A percentile compares a stretch with the other conserved stretches of the same genome.
These are phyloP conservation scores for Atopsyche davidsoni DNA, from an alignment of 1,140 invertebrate species.

Conservation along the genomic window DNA sequence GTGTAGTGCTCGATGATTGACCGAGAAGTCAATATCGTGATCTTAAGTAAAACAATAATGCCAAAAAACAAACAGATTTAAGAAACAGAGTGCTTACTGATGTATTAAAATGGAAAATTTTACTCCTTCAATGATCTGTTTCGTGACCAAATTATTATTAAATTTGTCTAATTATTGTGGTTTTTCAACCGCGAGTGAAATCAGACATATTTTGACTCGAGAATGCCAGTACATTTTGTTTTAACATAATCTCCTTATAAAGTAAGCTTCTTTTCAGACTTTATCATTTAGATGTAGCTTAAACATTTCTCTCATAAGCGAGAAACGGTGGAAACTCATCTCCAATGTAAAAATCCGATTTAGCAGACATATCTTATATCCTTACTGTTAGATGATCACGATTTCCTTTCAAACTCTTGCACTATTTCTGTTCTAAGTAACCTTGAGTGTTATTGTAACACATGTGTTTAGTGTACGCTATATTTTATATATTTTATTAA, in stretches of 20 bases:
- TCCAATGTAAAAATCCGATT: no score
- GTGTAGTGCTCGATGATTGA: conserved; percentile 13
- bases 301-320: no score
- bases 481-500: conserved; percentile 27
- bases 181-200: no score
- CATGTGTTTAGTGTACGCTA: not conserved
- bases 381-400: conserved; percentile 16
- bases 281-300: no score
- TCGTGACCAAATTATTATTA: conserved; percentile 9
- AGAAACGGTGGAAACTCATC: no score
- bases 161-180: no score
- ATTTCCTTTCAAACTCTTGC: conserved; percentile 11
- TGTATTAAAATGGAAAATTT: not conserved
- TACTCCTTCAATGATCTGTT: not conserved
- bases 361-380: not conserved
- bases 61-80: conserved; percentile 6
- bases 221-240: no score
- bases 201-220: no score
- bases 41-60: conserved; percentile 3
- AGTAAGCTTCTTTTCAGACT: no score
- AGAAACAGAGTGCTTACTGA: conserved; percentile 3
- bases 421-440: not conserved
- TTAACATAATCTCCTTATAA: no score
- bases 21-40: conserved; percentile 1
- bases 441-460: not conserved